Base-by-base conservation (phyloP, 1,140 invertebrate species). In the Adelges cooleyi region DNA sequence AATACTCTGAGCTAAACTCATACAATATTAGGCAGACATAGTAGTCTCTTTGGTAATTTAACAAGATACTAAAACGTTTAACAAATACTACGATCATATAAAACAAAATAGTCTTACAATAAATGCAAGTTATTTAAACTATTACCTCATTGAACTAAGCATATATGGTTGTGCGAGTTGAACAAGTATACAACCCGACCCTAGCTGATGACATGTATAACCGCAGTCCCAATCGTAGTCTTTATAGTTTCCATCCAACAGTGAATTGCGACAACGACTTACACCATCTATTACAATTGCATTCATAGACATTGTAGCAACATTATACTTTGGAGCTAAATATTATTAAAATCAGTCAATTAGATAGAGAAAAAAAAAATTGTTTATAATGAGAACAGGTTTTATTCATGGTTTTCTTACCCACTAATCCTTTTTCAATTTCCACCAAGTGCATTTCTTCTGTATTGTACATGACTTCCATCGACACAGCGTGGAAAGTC, bases 181-280 rank as follows among this genome's bases (percentile, higher is more conserved):
- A 65, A 99, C 85, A 67, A 93, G 81, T 72, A 99, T 98, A 67
- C 86, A 84, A 29, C 95, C 95, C 71, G 88, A 93, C 68, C 95
- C 94, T 40, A 99, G 78, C 77, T 99, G 95, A 80, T 99, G 96
- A 76, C 95, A 98, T 2, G 95, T 98, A 76, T 98, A 99, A 50
- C 96, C 93, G 68, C 86, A 91, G 75, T 99, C 95, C 95, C 95
- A 98, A 79, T 98, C 93, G 77, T 99, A 99, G 74, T 90, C 86
- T 69, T 86, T 82, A 27, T 82, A 91, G 72, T 98, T 90, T 3
- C 94, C 95, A 81, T 99, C 97, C 65, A 99, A 81, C 9, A 99
- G 79, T n/a, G 92, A 87, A 80, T 98, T 95, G 53, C 94, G 80
- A 51, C 86, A 87, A 51, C 93, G 82, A 73, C 92, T 92, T 59